Percentiles rank a stretch among this genome's conserved stretches.
Evolutionary conservation across 2,888 invertebrate genomes (phyloP).

Genomic region (Caenorhabditis wallacei): DNA sequence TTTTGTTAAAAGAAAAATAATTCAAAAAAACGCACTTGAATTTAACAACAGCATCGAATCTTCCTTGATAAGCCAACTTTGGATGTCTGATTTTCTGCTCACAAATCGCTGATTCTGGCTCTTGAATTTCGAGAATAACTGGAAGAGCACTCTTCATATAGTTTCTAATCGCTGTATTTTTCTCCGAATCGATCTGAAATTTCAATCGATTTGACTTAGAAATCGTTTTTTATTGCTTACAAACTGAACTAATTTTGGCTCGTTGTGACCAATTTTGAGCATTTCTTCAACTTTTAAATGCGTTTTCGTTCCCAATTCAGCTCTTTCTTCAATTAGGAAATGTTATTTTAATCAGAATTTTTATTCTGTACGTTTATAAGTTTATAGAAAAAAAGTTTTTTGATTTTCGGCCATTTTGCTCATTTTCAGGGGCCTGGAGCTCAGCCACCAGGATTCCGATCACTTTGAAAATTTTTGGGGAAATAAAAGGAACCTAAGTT

Average conservation of each 20-base stretch:
- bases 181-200: constrained; percentile 43
- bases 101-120: constrained; percentile 24
- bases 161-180: constrained; percentile 22
- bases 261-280: constrained; percentile 20
- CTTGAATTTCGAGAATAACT: constrained; percentile 40
- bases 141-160: constrained; percentile 58
- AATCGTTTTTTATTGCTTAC: constrained; percentile 11
- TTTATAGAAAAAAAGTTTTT: too few species aligned
- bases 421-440: too few species aligned
- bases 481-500: too few species aligned
- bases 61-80: constrained; percentile 56
- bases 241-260: constrained; percentile 3
- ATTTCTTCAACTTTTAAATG: constrained; percentile 51
- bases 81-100: constrained; percentile 48
- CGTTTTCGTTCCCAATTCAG: constrained; percentile 35
- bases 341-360: background rate
- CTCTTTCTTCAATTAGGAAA: constrained; percentile 39
- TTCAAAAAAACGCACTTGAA: constrained; percentile 25
- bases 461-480: too few species aligned
- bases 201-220: background rate
- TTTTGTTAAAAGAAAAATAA: background rate
- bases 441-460: too few species aligned
- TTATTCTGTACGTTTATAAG: background rate
- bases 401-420: too few species aligned
- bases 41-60: constrained; percentile 59